Percentiles rank a stretch among this genome's conserved stretches.
phyloP scores from a whole-genome alignment of 1,140 invertebrate genomes.

The Holcopasites calliopsidis region DNA sequence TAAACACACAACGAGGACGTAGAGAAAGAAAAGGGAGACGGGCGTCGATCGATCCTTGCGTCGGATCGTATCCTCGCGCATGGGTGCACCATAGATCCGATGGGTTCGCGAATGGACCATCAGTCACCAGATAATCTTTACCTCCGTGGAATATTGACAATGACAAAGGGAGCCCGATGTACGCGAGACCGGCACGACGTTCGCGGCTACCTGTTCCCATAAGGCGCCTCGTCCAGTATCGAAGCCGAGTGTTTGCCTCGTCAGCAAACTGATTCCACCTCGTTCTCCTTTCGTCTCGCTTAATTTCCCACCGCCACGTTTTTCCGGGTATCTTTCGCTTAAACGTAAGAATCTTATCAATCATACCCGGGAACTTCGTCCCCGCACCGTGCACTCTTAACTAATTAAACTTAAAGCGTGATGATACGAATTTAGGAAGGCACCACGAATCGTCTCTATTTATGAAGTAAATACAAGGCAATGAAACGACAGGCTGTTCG shows the following conservation, averaged over 20 bases:
- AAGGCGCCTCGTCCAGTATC: slow-evolving; percentile 28
- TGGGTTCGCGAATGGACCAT: slow-evolving; percentile 64
- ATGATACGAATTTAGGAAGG: not conserved
- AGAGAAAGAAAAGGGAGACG: not conserved
- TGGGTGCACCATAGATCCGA: slow-evolving; percentile 59
- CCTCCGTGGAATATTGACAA: slow-evolving; percentile 67
- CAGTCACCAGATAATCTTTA: slow-evolving; percentile 70
- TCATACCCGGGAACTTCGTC: slow-evolving; percentile 24
- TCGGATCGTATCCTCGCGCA: slow-evolving; percentile 42
- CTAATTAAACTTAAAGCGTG: not conserved
- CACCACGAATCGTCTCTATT: not conserved
- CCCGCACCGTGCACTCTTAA: not conserved
- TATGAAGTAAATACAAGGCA: not conserved
- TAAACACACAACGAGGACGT: not conserved
- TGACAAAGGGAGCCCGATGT: slow-evolving; percentile 65
- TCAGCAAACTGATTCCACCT: slow-evolving; percentile 25
- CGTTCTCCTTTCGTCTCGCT: slow-evolving; percentile 48
- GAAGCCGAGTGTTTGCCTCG: not conserved
- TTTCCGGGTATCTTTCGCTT: slow-evolving; percentile 52
- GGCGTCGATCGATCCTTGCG: slow-evolving; percentile 31
- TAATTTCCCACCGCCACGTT: slow-evolving; percentile 56
- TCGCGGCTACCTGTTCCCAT: slow-evolving; percentile 56
- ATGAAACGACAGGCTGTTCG: not conserved
- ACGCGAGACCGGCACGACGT: slow-evolving; percentile 29
- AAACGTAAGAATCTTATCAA: slow-evolving; percentile 45